Percentiles rank a stretch among this genome's conserved stretches.
Conservation (phyloP, 2,888 invertebrate species). For the Actias luna region DNA sequence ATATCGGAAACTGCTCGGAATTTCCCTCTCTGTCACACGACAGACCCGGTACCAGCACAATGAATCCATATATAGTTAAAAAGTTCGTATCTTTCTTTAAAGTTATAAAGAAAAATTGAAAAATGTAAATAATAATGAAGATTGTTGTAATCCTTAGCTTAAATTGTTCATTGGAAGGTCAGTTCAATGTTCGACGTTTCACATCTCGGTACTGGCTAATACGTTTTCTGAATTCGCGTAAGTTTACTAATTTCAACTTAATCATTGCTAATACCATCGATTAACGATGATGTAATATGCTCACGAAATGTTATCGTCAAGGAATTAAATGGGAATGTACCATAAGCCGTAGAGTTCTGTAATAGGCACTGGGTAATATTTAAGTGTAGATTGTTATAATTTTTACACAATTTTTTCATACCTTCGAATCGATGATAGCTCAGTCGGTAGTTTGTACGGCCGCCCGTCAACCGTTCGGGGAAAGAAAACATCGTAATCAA, state of each 20-base stretch:
- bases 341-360: neutral
- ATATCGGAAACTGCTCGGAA: no score
- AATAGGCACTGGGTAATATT: no score
- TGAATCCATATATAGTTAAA: no score
- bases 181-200: neutral
- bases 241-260: neutral
- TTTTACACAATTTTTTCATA: no score
- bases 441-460: no score
- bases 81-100: no score
- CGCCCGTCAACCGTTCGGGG: no score
- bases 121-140: neutral
- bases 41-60: no score
- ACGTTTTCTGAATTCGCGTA: neutral
- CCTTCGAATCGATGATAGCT: no score
- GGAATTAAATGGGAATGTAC: neutral
- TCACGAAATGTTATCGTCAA: neutral
- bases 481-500: no score
- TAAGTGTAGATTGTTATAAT: no score
- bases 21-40: no score
- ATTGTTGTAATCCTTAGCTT: neutral
- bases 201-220: neutral
- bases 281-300: neutral
- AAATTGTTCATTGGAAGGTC: neutral
- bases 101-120: neutral
- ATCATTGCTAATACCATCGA: neutral